Evolutionary conservation across 2,888 invertebrate genomes (phyloP).

Genomic region (Hirudinaria manillensis): DNA sequence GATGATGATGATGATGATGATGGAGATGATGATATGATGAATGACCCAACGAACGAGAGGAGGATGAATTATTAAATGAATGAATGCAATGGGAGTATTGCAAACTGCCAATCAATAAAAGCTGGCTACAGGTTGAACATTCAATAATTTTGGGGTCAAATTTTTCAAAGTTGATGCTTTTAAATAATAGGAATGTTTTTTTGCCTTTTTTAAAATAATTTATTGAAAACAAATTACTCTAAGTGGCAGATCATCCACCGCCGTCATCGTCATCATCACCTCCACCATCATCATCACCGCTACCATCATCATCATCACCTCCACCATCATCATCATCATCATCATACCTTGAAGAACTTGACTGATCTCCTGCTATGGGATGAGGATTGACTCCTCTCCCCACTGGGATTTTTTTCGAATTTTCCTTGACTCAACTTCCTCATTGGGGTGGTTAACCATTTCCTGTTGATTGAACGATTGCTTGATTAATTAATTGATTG

Average conservation of each 20-base stretch:
- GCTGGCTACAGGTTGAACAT: too few species aligned
- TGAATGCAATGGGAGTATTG: too few species aligned
- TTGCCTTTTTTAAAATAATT: too few species aligned
- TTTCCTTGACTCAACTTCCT: conserved; percentile 82
- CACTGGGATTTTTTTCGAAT: conserved; percentile 64
- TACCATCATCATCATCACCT: not conserved
- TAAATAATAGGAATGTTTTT: too few species aligned
- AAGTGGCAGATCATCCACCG: not conserved
- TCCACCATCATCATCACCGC: conserved; percentile 13
- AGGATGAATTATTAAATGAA: too few species aligned
- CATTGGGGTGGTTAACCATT: conserved; percentile 80
- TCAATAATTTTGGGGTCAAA: too few species aligned
- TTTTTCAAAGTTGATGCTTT: too few species aligned
- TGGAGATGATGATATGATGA: too few species aligned
- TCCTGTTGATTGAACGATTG: conserved; percentile 56
- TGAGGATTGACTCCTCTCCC: not conserved
- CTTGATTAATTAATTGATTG: not conserved
- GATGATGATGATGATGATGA: too few species aligned
- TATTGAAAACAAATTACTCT: too few species aligned
- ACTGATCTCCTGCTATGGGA: not conserved
- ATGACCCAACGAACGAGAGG: too few species aligned
- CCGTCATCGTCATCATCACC: conserved; percentile 10
- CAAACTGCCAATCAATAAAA: too few species aligned
- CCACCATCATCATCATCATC: not conserved
- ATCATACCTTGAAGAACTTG: conserved; percentile 18